Evolutionary conservation across 2,113 vertebrate species (phyloP), one percentile per base, ranked within the genome.

Genomic region (Nesogale talazaci): DNA sequence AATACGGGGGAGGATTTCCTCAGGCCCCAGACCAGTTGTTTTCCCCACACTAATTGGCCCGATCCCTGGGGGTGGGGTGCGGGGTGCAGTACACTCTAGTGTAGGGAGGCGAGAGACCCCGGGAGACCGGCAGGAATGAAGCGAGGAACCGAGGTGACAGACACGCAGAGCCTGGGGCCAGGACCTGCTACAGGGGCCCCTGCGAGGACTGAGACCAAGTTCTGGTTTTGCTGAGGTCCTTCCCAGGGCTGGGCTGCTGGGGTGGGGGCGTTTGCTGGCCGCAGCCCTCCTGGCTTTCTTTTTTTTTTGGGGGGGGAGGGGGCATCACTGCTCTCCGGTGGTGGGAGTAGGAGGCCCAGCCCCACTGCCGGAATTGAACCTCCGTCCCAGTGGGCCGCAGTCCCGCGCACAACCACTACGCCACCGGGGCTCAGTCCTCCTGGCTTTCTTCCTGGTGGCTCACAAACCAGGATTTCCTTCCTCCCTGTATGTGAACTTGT

Each of bases 1-100:
- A 75, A 65, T 11, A 52, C 2, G 57, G 81, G 46, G 56, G 89
- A 83, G 31, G 59, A 81, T 89, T 94, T 69, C 80, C 38, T 77
- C 65, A 69, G 69, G 36, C 69, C 17, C 29, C 3, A 85, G 36
- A 40, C 78, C 74, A 46, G 61, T 83, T 52, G 46, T 9, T 52
- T 52, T 88, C 84, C 42, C 46, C 69, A 85, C 56, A 80, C 31
- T 52, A 27, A 2, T 3, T 84, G 16, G 22, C 23, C 23, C 92
- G 83, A 67, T 83, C 52, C 40, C 27, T 46, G 46, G 46, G 74
- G 40, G 79, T 57, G 6, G 69, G 10, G 38, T 5, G 2, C 9
- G 46, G 46, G 9, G 14, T 52, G 10, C 46, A 52, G 46, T 52
- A 12, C 46, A 6, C 46, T 52, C 46, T 52, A 52, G 46, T 52